Base-by-base conservation (phyloP, 2,888 invertebrate species). In the Platycheirus rosarum region DNA sequence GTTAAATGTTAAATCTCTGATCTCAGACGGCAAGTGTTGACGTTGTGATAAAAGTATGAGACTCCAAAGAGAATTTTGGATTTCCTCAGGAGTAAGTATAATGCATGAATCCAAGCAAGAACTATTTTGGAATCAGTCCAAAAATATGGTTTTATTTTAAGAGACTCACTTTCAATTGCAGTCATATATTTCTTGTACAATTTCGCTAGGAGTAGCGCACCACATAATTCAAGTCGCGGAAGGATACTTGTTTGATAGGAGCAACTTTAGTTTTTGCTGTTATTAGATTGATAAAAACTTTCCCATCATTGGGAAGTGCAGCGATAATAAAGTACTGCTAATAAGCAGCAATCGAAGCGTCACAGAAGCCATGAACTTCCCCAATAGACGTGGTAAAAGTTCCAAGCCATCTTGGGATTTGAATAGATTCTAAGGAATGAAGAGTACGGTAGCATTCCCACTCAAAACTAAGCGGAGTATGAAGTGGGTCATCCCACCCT, bases 161-260 rank as follows among this genome's bases (percentile, higher is more conserved):
- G 23, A 20, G 46, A n/a, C 2, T 40, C 18, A n/a, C n/a, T n/a
- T n/a, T n/a, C n/a, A n/a, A n/a, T n/a, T n/a, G n/a, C n/a, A n/a
- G n/a, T n/a, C n/a, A 20, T 48, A 9, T n/a, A 40, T n/a, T 62
- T 62, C 7, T 60, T 35, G 16, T 35, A 37, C 9, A 69, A 35
- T 13, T 68, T 48, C 14, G 60, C 8, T n/a, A 63, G 20, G 7
- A 70, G 5, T 7, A 49, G 13, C 4, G 85, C 77, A 13, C 53
- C 77, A 11, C 84, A 73, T 37, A 88, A 68, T 20, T 86, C 86
- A 2, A 87, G 60, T 8, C 86, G 53, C 13, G 70, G 57, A 79
- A 11, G 1, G 68, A 57, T 11, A 70, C 8, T 42, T 60, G 55
- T 11, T 79, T 74, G 11, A 79, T 29, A 9, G 63, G 63, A 4